Conservation (phyloP, 1,140 invertebrate species). For the Microplitis mediator region DNA sequence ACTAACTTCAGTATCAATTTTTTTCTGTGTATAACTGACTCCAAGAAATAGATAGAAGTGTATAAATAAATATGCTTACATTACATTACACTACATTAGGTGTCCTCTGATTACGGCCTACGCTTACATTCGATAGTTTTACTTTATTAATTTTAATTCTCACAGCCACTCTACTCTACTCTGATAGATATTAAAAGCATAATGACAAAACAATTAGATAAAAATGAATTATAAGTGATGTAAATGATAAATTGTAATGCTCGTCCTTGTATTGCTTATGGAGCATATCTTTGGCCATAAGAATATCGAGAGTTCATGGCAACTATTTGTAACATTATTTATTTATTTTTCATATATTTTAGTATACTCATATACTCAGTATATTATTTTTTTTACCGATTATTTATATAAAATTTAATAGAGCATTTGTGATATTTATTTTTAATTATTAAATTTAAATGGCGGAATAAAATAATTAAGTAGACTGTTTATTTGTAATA, state of each 20-base stretch:
- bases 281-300: slow-evolving; percentile 5
- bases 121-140: not conserved
- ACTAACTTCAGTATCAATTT: too few species aligned
- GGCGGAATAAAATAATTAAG: too few species aligned
- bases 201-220: not conserved
- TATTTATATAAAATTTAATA: too few species aligned
- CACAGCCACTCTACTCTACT: not conserved
- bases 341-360: not conserved
- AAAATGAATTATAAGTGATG: too few species aligned
- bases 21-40: too few species aligned
- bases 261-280: slow-evolving; percentile 8
- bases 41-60: too few species aligned
- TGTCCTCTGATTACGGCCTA: slow-evolving; percentile 6
- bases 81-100: not conserved
- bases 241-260: not conserved
- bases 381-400: too few species aligned
- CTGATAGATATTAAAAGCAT: not conserved
- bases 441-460: too few species aligned
- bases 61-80: too few species aligned
- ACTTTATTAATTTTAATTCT: not conserved
- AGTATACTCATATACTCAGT: not conserved
- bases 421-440: too few species aligned
- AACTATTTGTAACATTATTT: not conserved
- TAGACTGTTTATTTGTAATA: too few species aligned
- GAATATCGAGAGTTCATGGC: slow-evolving; percentile 7